Percentiles rank a stretch among this genome's conserved stretches.
Conservation (phyloP, 2,888 invertebrate species). For the Drosophila gaucha region DNA sequence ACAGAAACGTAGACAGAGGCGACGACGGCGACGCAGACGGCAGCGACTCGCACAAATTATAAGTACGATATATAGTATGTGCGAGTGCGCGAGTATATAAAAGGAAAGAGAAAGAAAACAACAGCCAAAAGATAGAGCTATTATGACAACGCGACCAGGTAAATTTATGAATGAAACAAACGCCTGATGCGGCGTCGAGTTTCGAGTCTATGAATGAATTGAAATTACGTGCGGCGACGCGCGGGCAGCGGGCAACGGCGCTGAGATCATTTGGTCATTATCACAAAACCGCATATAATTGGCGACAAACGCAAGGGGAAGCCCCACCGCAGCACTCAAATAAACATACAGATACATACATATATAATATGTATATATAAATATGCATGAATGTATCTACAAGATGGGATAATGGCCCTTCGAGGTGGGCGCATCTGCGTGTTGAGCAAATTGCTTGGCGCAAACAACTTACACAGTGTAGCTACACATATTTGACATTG, state of each 20-base stretch:
- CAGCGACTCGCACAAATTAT: conserved; percentile 28
- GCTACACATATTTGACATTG: conserved; percentile 50
- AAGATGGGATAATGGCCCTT: conserved; percentile 38
- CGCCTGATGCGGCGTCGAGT: conserved; percentile 38
- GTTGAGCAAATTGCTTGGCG: conserved; percentile 39
- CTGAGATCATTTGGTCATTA: conserved; percentile 80
- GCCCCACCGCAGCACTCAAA: conserved; percentile 17
- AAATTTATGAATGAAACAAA: conserved; percentile 75
- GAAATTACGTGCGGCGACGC: conserved; percentile 73
- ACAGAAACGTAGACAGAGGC: not conserved
- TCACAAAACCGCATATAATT: conserved; percentile 81
- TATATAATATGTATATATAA: not conserved
- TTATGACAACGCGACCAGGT: conserved; percentile 76
- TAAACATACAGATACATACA: not conserved
- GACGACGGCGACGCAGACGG: not conserved
- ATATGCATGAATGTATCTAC: conserved; percentile 26
- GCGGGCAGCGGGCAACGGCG: conserved; percentile 14
- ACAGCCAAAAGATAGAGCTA: conserved; percentile 70
- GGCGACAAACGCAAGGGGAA: conserved; percentile 68
- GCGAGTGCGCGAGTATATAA: conserved; percentile 29
- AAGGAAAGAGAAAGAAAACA: conserved; percentile 28
- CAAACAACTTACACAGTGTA: conserved; percentile 4
- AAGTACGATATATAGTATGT: conserved; percentile 17
- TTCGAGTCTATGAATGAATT: conserved; percentile 76
- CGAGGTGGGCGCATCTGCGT: conserved; percentile 47